Evolutionary conservation across 1,140 invertebrate genomes (phyloP).

Genomic region (Lasioglossum albipes): DNA sequence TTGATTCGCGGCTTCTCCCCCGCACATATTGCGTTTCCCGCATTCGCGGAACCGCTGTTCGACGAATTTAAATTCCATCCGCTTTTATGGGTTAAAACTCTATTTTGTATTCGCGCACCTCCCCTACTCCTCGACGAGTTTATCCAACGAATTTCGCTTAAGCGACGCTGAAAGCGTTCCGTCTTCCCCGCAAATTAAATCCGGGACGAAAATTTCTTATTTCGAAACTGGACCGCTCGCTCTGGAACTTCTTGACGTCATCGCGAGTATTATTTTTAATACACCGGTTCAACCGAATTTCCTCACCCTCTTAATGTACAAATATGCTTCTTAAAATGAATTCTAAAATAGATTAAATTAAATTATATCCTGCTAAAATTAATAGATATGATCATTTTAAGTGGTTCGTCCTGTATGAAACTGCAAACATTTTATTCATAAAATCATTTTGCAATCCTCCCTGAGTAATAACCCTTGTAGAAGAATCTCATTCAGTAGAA

Average conservation of each 20-base stretch:
- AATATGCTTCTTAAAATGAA: too few relatives aligned
- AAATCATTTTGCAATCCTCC: too few relatives aligned
- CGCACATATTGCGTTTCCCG: slow-evolving; percentile 6
- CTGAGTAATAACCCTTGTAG: too few relatives aligned
- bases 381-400: too few relatives aligned
- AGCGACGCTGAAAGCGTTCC: slow-evolving; percentile 6
- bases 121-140: not conserved
- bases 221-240: not conserved
- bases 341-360: too few relatives aligned
- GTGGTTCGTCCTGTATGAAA: too few relatives aligned
- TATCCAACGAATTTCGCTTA: slow-evolving; percentile 13
- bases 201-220: not conserved
- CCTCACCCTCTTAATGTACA: too few relatives aligned
- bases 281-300: too few relatives aligned
- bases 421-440: too few relatives aligned
- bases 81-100: slow-evolving; percentile 26
- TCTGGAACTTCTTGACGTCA: not conserved
- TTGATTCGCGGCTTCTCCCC: slow-evolving; percentile 2
- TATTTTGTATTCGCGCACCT: not conserved
- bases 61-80: slow-evolving; percentile 40
- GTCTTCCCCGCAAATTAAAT: slow-evolving; percentile 8
- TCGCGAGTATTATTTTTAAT: not conserved
- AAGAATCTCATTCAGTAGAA: too few relatives aligned
- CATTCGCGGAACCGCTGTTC: not conserved
- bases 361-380: too few relatives aligned